Conservation (phyloP, 92 coral and sea anemone species). For the Heteractis magnifica region DNA sequence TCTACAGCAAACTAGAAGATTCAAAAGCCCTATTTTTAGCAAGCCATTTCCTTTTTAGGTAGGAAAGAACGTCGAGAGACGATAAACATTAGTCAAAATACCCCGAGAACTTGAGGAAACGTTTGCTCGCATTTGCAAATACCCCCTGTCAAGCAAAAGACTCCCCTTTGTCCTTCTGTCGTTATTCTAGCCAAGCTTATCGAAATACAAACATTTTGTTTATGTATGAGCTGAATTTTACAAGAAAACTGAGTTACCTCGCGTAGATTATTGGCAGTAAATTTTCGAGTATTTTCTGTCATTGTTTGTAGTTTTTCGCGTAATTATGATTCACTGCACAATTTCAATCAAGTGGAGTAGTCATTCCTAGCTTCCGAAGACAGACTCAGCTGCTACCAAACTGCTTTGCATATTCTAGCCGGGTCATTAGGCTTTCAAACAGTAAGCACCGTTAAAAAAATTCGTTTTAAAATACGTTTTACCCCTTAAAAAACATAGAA, state of each 20-base stretch:
- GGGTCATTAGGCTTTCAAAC: background rate
- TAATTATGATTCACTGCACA: background rate
- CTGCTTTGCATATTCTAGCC: slow-evolving; percentile 13
- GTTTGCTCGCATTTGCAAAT: background rate
- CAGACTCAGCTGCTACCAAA: slow-evolving; percentile 3
- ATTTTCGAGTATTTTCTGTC: background rate
- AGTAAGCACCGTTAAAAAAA: background rate
- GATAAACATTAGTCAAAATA: background rate
- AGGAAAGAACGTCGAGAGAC: background rate
- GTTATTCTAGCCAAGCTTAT: background rate
- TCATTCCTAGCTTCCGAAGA: background rate
- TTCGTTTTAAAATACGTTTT: background rate
- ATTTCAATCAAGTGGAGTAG: slow-evolving; percentile 6
- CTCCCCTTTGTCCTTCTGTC: background rate
- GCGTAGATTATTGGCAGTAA: background rate
- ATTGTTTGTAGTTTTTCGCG: background rate
- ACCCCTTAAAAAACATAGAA: background rate
- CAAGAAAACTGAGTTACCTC: too few species aligned
- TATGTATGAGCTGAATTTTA: background rate
- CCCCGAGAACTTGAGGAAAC: background rate
- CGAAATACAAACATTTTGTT: background rate
- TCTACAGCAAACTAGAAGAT: background rate
- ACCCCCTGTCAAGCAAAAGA: background rate
- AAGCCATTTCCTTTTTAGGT: background rate
- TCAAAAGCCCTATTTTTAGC: background rate